Percentiles rank a stretch among this genome's conserved stretches.
phyloP scores from a whole-genome alignment of 2,797 vertebrate species.

The Anas georgica region DNA sequence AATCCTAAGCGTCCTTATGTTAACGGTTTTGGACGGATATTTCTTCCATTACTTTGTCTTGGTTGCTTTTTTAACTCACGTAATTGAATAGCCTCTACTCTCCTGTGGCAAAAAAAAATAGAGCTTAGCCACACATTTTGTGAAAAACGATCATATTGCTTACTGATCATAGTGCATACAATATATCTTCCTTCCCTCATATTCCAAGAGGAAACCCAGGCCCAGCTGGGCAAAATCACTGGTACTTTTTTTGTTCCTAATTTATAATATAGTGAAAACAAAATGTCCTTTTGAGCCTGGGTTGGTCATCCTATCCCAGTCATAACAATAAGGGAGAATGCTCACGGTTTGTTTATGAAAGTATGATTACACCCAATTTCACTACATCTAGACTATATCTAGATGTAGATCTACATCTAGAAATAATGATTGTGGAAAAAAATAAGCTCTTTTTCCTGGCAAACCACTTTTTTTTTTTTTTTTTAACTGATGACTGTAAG shows the following conservation, averaged over 20 bases:
- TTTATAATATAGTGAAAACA: neutral
- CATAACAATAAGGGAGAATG: neutral
- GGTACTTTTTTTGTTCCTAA: neutral
- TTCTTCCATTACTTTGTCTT: neutral
- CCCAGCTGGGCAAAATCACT: neutral
- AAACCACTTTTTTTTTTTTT: neutral
- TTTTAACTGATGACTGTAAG: neutral
- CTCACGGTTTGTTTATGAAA: neutral
- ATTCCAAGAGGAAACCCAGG: neutral
- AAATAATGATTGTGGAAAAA: neutral
- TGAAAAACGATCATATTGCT: neutral
- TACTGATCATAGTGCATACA: neutral
- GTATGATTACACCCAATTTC: neutral
- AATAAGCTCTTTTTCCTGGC: neutral
- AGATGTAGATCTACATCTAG: too few species aligned
- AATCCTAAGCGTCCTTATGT: neutral
- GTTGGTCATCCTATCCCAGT: neutral
- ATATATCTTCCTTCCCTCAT: neutral
- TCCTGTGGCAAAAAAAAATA: neutral
- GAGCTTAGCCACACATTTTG: neutral
- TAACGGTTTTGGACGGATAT: neutral
- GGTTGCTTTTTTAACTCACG: neutral
- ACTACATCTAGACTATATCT: neutral
- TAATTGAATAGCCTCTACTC: neutral
- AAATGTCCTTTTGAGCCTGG: neutral